phyloP scores from a whole-genome alignment of 2,113 vertebrate genomes.

The Odontesthes bonariensis region DNA sequence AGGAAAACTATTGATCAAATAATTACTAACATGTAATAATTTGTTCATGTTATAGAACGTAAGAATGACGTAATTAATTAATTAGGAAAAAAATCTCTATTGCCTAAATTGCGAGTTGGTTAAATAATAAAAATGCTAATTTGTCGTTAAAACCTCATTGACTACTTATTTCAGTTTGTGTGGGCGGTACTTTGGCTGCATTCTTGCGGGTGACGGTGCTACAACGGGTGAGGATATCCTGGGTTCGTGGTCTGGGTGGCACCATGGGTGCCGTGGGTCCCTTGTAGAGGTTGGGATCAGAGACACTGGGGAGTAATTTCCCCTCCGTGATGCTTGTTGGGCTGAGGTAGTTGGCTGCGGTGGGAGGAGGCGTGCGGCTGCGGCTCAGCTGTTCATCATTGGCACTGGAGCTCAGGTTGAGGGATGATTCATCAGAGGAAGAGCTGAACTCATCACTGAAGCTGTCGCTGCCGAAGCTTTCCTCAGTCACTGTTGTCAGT shows the following conservation, averaged over 20 bases:
- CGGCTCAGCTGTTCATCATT: accelerated
- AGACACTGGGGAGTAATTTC: slow-evolving; percentile 31
- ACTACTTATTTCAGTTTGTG: slow-evolving; percentile 31
- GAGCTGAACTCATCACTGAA: slow-evolving; percentile 62
- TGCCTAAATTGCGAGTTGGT: not conserved
- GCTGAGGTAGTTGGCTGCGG: slow-evolving; percentile 32
- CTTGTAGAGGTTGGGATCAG: slow-evolving; percentile 56
- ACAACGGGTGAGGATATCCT: slow-evolving; percentile 87
- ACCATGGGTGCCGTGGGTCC: slow-evolving; percentile 73
- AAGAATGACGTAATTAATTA: not conserved
- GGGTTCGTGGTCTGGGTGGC: slow-evolving; percentile 79
- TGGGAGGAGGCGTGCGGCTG: slow-evolving; percentile 23
- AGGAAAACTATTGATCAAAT: slow-evolving; percentile 7
- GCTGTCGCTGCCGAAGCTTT: slow-evolving; percentile 52
- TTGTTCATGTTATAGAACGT: not conserved
- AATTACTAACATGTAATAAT: not conserved
- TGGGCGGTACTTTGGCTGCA: not conserved
- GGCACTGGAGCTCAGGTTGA: slow-evolving; percentile 31
- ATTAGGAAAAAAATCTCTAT: not conserved
- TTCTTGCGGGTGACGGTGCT: slow-evolving; percentile 86
- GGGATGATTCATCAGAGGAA: slow-evolving; percentile 11
- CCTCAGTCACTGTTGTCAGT: slow-evolving; percentile 1
- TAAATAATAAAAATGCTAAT: not conserved
- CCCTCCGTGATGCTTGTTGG: slow-evolving; percentile 22
- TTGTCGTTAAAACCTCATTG: slow-evolving; percentile 22